Evolutionary conservation across 37 sponge, comb jelly and placozoan species (phyloP), one percentile per base, ranked within the genome.

Genomic region (Hormiphora californensis): DNA sequence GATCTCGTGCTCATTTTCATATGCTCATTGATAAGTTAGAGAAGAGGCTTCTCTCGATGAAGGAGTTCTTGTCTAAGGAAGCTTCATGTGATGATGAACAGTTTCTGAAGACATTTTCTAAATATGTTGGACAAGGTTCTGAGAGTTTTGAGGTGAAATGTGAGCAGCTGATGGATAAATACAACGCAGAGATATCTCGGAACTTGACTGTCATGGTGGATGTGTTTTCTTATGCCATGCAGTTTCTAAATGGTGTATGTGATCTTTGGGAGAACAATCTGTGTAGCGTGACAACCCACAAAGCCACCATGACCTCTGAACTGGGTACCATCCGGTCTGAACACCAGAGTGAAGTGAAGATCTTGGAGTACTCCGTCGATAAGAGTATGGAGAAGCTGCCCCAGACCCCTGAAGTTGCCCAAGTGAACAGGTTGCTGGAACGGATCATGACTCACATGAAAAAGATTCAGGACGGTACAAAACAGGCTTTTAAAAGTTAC

Each of bases 41-140:
- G 46, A 33, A 73, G 23, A 73, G 43, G 44, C 38, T 73, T 4
- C 1, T 3, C 1, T 23, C 21, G 3, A 73, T 73, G 38, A 73
- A 73, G 27, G 36, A 40, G 4, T 38, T 73, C 44, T 46, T 73
- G 36, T 73, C 23, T 4, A 5, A 36, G 43, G 81, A 73, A 19
- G 81, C 81, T 11, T 73, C 81, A 5, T 73, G 41, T 40, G n/a
- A 9, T 73, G 81, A 73, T 23, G 23, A 39, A 9, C 81, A 73
- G 23, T 73, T 43, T 21, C n/a, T n/a, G 46, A 73, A 73, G 27
- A 36, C 81, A 5, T 73, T 73, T 40, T 73, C 81, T 40, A 73
- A 73, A 40, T 73, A 36, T 41, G 23, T 33, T 36, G 28, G 38
- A 27, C 25, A 73, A 43, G 81, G 81, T 3, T 5, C 35, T 36